phyloP scores from a whole-genome alignment of 2,888 invertebrate species.

The Arrhopalites spinosus region DNA sequence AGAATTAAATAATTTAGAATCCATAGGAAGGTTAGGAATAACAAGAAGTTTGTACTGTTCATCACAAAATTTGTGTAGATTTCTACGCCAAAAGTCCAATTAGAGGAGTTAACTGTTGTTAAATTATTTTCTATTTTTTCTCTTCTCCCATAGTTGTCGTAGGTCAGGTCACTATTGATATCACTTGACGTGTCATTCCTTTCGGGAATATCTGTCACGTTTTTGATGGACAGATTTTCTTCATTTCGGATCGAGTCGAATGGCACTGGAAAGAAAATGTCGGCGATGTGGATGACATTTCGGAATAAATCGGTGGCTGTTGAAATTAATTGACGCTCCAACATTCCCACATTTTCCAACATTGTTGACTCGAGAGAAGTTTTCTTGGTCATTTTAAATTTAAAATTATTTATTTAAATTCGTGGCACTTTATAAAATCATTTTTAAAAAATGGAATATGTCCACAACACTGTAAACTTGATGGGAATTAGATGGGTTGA shows the following conservation, averaged over 20 bases:
- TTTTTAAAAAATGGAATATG: no score
- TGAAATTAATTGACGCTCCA: conserved; percentile 1
- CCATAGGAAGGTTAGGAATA: background rate
- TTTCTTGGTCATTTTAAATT: conserved; percentile 14
- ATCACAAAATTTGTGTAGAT: background rate
- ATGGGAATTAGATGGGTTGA: no score
- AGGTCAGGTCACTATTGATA: no score
- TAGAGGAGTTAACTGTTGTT: no score
- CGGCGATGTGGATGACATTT: conserved; percentile 16
- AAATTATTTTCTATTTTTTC: no score
- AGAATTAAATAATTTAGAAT: conserved; percentile 9
- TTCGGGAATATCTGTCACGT: background rate
- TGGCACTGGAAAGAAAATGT: conserved; percentile 10
- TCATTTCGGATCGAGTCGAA: background rate
- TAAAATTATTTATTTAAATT: no score
- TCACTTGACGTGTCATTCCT: background rate
- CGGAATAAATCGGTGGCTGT: conserved; percentile 4
- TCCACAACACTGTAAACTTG: no score
- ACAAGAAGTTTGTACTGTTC: background rate
- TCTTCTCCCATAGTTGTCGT: no score
- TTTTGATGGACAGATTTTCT: background rate
- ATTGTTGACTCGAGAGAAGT: background rate
- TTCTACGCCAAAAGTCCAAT: background rate
- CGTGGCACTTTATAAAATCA: no score
- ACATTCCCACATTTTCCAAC: background rate